Evolutionary conservation across 2,888 invertebrate genomes (phyloP).

Genomic region (Acholoe squamosa): DNA sequence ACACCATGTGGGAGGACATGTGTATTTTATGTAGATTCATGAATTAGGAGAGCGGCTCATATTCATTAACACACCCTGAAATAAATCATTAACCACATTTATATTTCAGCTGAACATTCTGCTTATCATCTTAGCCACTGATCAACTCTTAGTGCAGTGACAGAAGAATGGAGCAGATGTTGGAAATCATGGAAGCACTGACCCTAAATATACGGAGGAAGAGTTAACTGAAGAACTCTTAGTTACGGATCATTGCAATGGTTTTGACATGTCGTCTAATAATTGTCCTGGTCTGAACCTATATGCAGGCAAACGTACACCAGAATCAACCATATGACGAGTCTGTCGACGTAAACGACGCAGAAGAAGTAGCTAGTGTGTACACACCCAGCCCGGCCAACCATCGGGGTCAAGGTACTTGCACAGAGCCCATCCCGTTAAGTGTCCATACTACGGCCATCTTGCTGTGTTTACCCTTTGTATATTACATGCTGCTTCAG

Average conservation of each 20-base stretch:
- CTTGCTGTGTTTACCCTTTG: not conserved
- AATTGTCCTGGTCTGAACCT: not conserved
- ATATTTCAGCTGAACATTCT: no score
- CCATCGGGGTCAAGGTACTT: conserved; percentile 51
- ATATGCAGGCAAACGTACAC: conserved; percentile 40
- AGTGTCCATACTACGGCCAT: not conserved
- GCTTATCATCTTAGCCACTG: no score
- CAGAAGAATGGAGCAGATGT: no score
- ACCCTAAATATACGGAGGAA: no score
- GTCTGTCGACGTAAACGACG: conserved; percentile 69
- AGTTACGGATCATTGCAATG: no score
- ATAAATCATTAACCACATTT: no score
- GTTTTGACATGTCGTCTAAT: no score
- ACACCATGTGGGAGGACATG: no score
- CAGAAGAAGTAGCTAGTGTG: conserved; percentile 70
- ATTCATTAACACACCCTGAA: not conserved
- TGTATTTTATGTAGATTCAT: not conserved
- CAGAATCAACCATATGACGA: conserved; percentile 70
- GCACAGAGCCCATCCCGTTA: not conserved
- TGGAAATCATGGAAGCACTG: no score
- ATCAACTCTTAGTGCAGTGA: no score
- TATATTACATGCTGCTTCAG: not conserved
- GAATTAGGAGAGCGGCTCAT: conserved; percentile 1
- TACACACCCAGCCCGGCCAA: conserved; percentile 68
- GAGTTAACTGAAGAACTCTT: no score